Evolutionary conservation across 2,888 invertebrate species (phyloP).

Genomic region (Pocota personata): DNA sequence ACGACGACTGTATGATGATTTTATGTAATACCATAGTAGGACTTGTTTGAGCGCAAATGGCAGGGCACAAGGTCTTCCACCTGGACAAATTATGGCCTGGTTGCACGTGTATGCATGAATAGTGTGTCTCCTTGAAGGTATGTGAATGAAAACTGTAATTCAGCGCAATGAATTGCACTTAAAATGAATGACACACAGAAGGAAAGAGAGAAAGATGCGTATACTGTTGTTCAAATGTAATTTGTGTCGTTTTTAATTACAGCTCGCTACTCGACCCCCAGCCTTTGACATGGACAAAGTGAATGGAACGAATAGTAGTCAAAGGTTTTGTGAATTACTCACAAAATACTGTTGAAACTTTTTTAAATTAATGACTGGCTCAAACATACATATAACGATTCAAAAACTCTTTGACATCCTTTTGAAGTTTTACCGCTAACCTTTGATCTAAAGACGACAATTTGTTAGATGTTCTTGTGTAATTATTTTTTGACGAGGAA

Average conservation of each 20-base stretch:
- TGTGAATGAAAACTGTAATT: constrained; percentile 28
- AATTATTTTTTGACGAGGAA: neutral
- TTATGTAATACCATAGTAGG: constrained; percentile 35
- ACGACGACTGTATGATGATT: constrained; percentile 14
- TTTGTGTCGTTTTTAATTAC: constrained; percentile 53
- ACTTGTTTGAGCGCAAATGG: constrained; percentile 8
- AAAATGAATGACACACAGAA: constrained; percentile 14
- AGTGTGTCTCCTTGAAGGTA: constrained; percentile 3
- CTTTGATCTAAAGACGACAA: constrained; percentile 3
- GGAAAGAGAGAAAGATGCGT: constrained; percentile 21
- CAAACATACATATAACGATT: neutral
- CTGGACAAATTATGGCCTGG: constrained; percentile 28
- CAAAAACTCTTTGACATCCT: constrained; percentile 4
- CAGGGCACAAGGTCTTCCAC: constrained; percentile 37
- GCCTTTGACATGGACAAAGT: constrained; percentile 27
- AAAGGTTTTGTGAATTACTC: constrained; percentile 7
- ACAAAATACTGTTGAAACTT: constrained; percentile 37
- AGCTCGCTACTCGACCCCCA: neutral
- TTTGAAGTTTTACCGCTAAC: neutral
- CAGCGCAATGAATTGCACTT: constrained; percentile 49
- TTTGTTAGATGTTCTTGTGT: neutral
- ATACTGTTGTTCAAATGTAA: constrained; percentile 42
- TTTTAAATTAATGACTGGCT: constrained; percentile 53
- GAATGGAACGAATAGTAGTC: constrained; percentile 15
- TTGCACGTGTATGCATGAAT: constrained; percentile 20